Base-by-base conservation (phyloP, 2,888 invertebrate genomes). In the Ligdia adustata region DNA sequence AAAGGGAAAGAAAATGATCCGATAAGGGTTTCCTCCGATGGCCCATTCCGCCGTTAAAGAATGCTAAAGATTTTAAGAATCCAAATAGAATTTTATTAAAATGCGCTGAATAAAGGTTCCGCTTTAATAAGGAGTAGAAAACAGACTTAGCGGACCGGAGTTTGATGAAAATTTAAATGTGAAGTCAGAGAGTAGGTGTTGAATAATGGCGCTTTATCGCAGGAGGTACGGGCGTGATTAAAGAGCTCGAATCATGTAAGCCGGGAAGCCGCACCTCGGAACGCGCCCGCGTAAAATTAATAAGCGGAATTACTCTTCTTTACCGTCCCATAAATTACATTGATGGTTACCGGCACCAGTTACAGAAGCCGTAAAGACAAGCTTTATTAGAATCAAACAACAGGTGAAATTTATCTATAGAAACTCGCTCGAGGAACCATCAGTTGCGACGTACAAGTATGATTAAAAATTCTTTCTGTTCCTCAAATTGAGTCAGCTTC, bases 241-340 rank as follows among this genome's bases (percentile, higher is more conserved):
- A 82, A 76, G 73, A 71, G 69, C 67, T 57, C 52, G 50, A 76
- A 72, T 77, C 80, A 75, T 79, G 78, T 82, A 77, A 78, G 75
- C 73, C 65, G 71, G 71, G 69, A 76, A 79, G 78, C 78, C 81
- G 63, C 80, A 75, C 80, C 81, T 78, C 51, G 47, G 53, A 69
- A 69, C 71, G 76, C 71, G 71, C 69, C 73, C 74, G 70, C 69
- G 68, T 64, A 71, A 86, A 85, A 87, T 88, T 87, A 87, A 86
- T 86, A 86, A 86, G 78, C 75, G 68, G 69, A 83, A 86, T 85
- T 76, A 82, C 79, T 85, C 79, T 80, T 80, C 79, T 77, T 82
- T 78, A 80, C 77, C 78, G 75, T 60, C 73, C 66, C 79, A 79
- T 87, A 87, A 87, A 87, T 85, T 77, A 83, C 74, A 77, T 81